These are phyloP conservation scores for Crotalus tigris DNA, from an alignment of 2,113 vertebrate species.

Conservation along the genomic window DNA sequence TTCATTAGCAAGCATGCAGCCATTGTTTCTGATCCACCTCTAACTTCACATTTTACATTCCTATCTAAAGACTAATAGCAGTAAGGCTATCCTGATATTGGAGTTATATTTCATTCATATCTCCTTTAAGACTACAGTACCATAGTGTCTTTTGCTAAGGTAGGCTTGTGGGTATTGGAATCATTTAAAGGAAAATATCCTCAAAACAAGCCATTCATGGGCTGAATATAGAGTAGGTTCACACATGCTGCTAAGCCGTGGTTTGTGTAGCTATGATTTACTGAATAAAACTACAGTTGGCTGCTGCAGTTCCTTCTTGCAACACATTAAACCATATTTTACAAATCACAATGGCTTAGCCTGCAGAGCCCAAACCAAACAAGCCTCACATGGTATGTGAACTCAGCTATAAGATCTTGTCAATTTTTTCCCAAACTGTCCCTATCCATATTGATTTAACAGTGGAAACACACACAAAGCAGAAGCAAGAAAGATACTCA, in stretches of 20 bases:
- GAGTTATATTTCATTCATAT: background rate
- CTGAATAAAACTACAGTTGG: background rate
- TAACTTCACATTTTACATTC: background rate
- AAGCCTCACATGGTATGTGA: background rate
- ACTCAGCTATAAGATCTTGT: background rate
- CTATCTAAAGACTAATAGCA: background rate
- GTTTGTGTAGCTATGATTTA: background rate
- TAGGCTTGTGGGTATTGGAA: background rate
- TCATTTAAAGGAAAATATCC: background rate
- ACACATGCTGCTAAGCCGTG: background rate
- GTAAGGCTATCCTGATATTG: background rate
- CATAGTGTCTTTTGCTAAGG: background rate
- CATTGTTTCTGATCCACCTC: background rate
- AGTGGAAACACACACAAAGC: background rate
- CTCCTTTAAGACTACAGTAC: background rate
- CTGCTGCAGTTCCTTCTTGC: background rate
- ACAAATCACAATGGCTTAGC: background rate
- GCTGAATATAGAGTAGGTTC: background rate
- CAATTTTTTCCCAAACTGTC: background rate
- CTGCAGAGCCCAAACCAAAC: background rate
- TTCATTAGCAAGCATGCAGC: background rate
- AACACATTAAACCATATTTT: background rate
- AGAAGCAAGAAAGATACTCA: slow-evolving; percentile 45
- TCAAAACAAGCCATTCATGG: background rate
- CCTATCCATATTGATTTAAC: background rate